Evolutionary conservation across 2,888 invertebrate species (phyloP).

Genomic region (Leucoptera coffeella): DNA sequence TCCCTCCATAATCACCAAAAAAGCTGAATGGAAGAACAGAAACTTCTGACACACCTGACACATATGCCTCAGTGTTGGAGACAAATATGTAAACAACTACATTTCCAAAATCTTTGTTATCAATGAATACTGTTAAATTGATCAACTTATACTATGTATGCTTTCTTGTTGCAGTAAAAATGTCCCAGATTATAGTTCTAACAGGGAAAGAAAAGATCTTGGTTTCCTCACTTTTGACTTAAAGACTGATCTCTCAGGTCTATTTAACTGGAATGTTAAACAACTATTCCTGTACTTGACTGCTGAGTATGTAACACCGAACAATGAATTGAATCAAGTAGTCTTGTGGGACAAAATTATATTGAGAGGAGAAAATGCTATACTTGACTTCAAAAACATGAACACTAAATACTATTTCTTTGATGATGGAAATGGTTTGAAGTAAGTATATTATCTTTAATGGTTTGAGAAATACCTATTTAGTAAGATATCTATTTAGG

Average conservation of each 20-base stretch:
- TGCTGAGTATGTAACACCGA: conserved; percentile 87
- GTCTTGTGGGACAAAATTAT: conserved; percentile 99
- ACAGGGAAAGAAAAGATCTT: conserved; percentile 89
- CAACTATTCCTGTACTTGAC: conserved; percentile 94
- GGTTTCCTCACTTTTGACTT: conserved; percentile 94
- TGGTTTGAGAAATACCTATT: too few species aligned
- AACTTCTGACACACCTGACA: too few species aligned
- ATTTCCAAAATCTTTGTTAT: neutral
- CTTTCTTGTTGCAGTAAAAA: conserved; percentile 69
- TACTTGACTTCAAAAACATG: conserved; percentile 87
- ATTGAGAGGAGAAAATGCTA: conserved; percentile 87
- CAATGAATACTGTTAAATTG: neutral
- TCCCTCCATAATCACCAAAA: too few species aligned
- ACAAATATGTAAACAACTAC: neutral
- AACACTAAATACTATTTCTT: conserved; percentile 99
- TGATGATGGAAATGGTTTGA: conserved; percentile 97
- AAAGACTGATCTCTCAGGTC: conserved; percentile 80
- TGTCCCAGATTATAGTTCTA: conserved; percentile 92
- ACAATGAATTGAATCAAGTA: conserved; percentile 87
- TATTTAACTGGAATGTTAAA: conserved; percentile 99
- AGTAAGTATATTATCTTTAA: conserved; percentile 56
- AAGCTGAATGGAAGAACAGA: too few species aligned
- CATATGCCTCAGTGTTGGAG: too few species aligned
- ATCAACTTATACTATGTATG: too few species aligned
- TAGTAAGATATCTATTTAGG: too few species aligned